Base-by-base conservation (phyloP, 2,113 vertebrate species). In the Microcebus ravelobensis region DNA sequence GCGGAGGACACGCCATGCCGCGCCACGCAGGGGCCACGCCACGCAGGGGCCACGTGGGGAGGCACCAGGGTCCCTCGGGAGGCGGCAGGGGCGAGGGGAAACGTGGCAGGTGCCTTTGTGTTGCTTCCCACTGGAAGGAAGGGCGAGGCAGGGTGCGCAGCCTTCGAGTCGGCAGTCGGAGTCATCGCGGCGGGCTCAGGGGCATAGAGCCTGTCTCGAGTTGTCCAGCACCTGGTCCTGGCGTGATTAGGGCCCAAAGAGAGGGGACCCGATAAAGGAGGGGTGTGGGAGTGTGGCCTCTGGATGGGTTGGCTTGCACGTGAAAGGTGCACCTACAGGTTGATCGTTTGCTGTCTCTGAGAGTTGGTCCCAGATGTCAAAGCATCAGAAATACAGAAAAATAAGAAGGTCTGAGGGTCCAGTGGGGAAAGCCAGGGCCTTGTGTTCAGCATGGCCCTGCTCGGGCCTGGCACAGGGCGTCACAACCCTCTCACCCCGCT, bases 401-500 rank as follows among this genome's bases (percentile, higher is more conserved):
- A 31, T 18, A 3, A 63, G 61, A 87, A 68, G 48, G 11, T 14
- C 0, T 15, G 52, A 39, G 11, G 2, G 7, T 15, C 8, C 3
- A 18, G 81, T 14, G 59, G 68, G 34, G 79, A 61, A 59, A 4
- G 8, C 55, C n/a, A 14, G 20, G 21, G 20, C 48, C 29, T 8
- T 23, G 17, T 15, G 20, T 59, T 52, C 5, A 29, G n/a, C 45
- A 31, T 6, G 15, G 34, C 31, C 20, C 48, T 17, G 0, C 65
- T 42, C 36, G 21, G 27, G n/a, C 65, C 36, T 8, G 25, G 52
- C 71, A 7, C 7, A 29, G 6, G 45, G 29, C 4, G 0, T 25
- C 0, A 15, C 34, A 31, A 14, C 31, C 18, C 63, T 55, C 29
- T 5, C 0, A 0, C 15, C 48, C 63, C 39, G 45, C 23, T 39